Conservation (phyloP, 2,888 invertebrate genomes). For the Alloplasta piceator region DNA sequence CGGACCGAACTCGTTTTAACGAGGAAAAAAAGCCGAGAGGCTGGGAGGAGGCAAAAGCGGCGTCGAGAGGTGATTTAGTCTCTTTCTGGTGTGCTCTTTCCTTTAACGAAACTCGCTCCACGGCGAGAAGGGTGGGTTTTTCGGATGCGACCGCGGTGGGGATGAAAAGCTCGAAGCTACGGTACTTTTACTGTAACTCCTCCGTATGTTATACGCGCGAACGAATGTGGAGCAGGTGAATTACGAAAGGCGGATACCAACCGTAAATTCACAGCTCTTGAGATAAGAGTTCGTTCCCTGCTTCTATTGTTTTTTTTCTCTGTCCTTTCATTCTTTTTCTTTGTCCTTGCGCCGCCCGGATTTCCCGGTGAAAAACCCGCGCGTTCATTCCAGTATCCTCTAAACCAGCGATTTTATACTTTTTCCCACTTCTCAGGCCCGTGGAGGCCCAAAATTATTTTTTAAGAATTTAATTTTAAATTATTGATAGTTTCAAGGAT, state of each 20-base stretch:
- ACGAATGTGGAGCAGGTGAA: constrained; percentile 65
- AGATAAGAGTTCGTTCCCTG: constrained; percentile 62
- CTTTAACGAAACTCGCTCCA: constrained; percentile 38
- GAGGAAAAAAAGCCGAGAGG: constrained; percentile 54
- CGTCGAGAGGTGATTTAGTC: constrained; percentile 63
- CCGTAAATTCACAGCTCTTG: constrained; percentile 61
- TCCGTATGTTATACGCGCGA: constrained; percentile 19
- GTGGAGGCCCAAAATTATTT: background rate
- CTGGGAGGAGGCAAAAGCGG: constrained; percentile 47
- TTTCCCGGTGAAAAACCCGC: constrained; percentile 18
- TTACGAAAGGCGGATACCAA: constrained; percentile 65
- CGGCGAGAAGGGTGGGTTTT: constrained; percentile 21
- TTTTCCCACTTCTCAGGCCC: too few relatives aligned
- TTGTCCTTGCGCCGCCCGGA: background rate
- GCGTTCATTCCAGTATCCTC: background rate
- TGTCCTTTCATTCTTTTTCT: constrained; percentile 14
- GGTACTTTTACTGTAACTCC: constrained; percentile 51
- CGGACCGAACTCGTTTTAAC: constrained; percentile 73
- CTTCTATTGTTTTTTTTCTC: constrained; percentile 8
- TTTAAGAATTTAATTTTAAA: background rate
- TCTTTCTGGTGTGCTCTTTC: constrained; percentile 37
- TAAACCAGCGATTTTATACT: background rate
- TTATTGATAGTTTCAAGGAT: too few relatives aligned
- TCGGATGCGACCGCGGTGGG: constrained; percentile 7
- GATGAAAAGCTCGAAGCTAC: constrained; percentile 41